These are phyloP conservation scores for Lynx canadensis DNA, from an alignment of 2,113 vertebrate species.

Conservation along the genomic window DNA sequence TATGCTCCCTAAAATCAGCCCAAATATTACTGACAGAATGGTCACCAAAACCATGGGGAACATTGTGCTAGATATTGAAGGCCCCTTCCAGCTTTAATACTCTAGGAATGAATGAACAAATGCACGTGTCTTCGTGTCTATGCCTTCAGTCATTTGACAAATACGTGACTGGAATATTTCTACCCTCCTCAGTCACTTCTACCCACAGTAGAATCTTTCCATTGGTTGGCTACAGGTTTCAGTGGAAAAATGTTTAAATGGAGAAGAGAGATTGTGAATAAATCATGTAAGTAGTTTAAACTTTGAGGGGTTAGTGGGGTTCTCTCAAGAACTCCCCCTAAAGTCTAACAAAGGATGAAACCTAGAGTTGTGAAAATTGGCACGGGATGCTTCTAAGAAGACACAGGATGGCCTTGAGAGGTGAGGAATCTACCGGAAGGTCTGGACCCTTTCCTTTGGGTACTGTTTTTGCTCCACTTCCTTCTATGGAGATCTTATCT, in stretches of 20 bases:
- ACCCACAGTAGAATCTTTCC: background rate
- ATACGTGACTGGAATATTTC: background rate
- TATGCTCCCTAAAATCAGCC: background rate
- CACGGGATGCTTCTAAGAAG: background rate
- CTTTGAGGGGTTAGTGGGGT: background rate
- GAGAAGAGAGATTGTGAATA: slow-evolving; percentile 19
- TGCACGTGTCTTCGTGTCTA: background rate
- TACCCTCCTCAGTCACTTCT: background rate
- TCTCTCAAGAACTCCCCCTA: background rate
- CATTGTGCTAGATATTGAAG: background rate
- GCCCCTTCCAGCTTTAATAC: background rate
- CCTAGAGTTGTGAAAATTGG: background rate
- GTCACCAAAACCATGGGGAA: background rate
- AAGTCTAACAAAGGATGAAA: background rate
- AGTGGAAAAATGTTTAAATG: slow-evolving; percentile 1
- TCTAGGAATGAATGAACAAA: background rate
- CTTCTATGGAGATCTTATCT: background rate
- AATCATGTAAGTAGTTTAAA: background rate
- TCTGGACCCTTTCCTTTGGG: background rate
- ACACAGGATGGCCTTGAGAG: background rate
- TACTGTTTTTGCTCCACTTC: background rate
- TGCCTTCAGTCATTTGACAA: background rate
- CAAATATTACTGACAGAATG: background rate
- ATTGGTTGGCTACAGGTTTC: background rate
- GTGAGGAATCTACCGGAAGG: background rate